Evolutionary conservation across 1,140 invertebrate genomes (phyloP), one percentile per base, ranked within the genome.

Genomic region (Drosophila saltans): DNA sequence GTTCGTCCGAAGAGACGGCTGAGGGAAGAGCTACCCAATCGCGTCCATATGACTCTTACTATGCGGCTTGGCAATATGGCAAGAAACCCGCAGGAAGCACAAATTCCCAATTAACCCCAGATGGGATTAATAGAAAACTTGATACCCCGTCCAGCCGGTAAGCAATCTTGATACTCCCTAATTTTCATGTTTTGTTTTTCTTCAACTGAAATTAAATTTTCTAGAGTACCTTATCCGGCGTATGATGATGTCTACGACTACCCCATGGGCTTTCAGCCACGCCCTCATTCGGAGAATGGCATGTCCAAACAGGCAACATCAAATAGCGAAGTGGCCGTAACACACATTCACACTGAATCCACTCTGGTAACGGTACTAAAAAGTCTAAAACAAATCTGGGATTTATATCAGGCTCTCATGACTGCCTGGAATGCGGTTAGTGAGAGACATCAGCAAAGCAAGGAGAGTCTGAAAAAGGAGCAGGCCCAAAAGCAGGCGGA

Each of bases 371-470:
- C 83, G 7, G 67, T 91, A 10, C 39, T 91, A 4, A 91, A 89
- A 45, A 75, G 75, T 16, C 58, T 91, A 0, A 92, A 92, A 39
- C 84, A 89, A 66, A 75, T 92, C 28, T 92, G 91, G 91, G 91
- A 92, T 69, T 66, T 92, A 1, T 92, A 92, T 59, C 80, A 84
- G 71, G 91, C 91, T 1, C 33, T 92, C 11, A 70, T 77, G 36
- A 69, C 76, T 8, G 91, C 91, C 6, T 92, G 91, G 91, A 76
- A 72, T 39, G 41, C 75, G 0, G 75, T 92, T 3, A 59, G 78
- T 26, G 72, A 90, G 11, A 81, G 81, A 4, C 83, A 90, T 70
- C 81, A 91, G 55, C 56, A 85, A 66, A 89, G 75, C 36, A 58
- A 43, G 1, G 80, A 89, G 10, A 48, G 73, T 41, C 67, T 66